Percentiles rank a stretch among this genome's conserved stretches.
Conservation (phyloP, 2,888 invertebrate genomes). For the Philereme transversata region DNA sequence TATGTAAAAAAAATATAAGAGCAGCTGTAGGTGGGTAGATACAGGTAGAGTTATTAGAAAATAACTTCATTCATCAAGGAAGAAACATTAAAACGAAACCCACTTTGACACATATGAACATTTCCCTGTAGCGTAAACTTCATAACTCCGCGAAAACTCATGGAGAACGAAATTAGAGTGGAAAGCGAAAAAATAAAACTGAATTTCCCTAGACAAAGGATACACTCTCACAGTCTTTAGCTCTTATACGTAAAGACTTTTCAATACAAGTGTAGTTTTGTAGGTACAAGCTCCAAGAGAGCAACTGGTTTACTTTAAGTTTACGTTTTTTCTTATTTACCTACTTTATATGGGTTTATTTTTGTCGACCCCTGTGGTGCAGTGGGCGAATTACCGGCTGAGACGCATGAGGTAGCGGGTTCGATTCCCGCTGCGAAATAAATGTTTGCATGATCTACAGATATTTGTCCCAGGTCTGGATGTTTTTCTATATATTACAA, state of each 20-base stretch:
- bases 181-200: constrained; percentile 7
- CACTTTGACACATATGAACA: constrained; percentile 23
- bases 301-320: not conserved
- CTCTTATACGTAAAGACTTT: constrained; percentile 16
- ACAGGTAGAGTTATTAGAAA: constrained; percentile 15
- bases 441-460: too few relatives aligned
- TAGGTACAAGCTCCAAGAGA: not conserved
- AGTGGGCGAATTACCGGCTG: too few relatives aligned
- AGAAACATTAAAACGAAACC: constrained; percentile 20
- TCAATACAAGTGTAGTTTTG: constrained; percentile 16
- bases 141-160: constrained; percentile 8
- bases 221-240: constrained; percentile 12
- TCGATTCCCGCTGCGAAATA: too few relatives aligned
- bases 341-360: not conserved
- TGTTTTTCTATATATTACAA: too few relatives aligned
- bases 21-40: not conserved
- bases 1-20: not conserved
- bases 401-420: too few relatives aligned
- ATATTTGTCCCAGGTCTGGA: too few relatives aligned
- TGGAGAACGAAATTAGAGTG: constrained; percentile 16
- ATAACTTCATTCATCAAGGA: constrained; percentile 20
- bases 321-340: too few relatives aligned
- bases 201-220: constrained; percentile 19
- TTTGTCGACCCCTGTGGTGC: too few relatives aligned
- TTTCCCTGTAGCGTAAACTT: constrained; percentile 1